Evolutionary conservation across 2,797 vertebrate genomes (phyloP), one percentile per base, ranked within the genome.

Genomic region (Apogon hyalosoma): DNA sequence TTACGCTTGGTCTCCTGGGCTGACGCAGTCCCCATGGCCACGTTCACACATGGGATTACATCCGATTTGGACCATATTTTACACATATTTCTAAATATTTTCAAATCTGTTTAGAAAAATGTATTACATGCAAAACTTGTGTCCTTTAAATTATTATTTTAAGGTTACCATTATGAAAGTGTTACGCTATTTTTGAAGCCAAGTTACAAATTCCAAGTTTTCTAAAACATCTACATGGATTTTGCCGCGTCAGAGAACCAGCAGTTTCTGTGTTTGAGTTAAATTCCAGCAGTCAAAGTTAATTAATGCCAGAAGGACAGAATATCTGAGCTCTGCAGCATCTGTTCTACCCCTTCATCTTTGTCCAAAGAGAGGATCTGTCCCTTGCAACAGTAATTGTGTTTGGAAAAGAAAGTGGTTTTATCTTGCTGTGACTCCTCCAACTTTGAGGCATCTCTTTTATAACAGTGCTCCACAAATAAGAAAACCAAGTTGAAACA

Each of bases 251-350:
- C 47, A 28, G 21, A 47, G 46, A 74, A 49, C 21, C 54, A 65
- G 60, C 74, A 63, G 64, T 68, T 82, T 68, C 63, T 51, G 61
- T 55, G 63, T 83, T 69, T 45, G 36, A 50, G 66, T 72, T 69
- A 43, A 69, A 77, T 69, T 84, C 60, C 66, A 64, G 73, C 58
- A 76, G 75, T 82, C 75, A 87, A 85, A 86, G 85, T 84, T 87
- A 83, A 85, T 88, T 86, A 83, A 80, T 9, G 68, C 85, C 50
- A 60, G 62, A 68, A 75, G 82, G 79, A 12, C 69, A 10, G 18
- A 57, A 72, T 59, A 73, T 80, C 38, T 57, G 53, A 76, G 72
- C 75, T 64, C 16, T 15, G 14, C 65, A 73, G 63, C 70, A 56
- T 75, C 77, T 61, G 59, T 63, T 69, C 46, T 36, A 21, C 56